Base-by-base conservation (phyloP, 1,140 invertebrate species). In the Pinna nobilis region DNA sequence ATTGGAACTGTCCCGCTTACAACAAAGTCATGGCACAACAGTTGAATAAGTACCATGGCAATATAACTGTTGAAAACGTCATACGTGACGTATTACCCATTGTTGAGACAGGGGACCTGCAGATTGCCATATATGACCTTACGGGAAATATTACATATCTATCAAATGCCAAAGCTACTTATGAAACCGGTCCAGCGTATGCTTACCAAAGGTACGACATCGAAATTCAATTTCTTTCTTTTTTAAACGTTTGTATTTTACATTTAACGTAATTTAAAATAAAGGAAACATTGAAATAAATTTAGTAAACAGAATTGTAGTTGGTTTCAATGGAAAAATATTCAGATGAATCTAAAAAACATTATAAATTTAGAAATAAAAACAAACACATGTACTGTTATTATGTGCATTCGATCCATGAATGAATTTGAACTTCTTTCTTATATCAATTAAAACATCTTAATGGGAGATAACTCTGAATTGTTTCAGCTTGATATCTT, bases 91-190 rank as follows among this genome's bases (percentile, higher is more conserved):
- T 85, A 7, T 80, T 80, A 25, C 72, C 81, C 30, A 81, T 85
- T 15, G 74, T 79, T 9, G 81, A 85, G 59, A 80, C 82, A 2
- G 84, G 84, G 28, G 77, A 78, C 60, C 50, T 85, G 7, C 78
- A 80, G 28, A 70, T 85, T 30, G 81, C 81, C 23, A 74, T 84
- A 18, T 85, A 85, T 39, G 82, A 85, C 61, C 69, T 85, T 30
- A 79, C 79, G 0, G 70, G 74, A 15, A 77, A 82, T 44, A 28
- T 78, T 18, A 80, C 78, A 28, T 82, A 82, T 35, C 53, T 83
- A 11, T 73, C 82, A 15, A 85, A 85, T 39, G 84, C 84, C n/a
- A 69, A 70, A 33, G 76, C 74, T 15, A 55, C 74, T 11, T 55
- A 72, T 49, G 81, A 84, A 53, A 60, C 60, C 15, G 84, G 84